Percentiles rank a stretch among this genome's conserved stretches.
Conservation (phyloP, 2,113 vertebrate species). For the Aramus guarauna region DNA sequence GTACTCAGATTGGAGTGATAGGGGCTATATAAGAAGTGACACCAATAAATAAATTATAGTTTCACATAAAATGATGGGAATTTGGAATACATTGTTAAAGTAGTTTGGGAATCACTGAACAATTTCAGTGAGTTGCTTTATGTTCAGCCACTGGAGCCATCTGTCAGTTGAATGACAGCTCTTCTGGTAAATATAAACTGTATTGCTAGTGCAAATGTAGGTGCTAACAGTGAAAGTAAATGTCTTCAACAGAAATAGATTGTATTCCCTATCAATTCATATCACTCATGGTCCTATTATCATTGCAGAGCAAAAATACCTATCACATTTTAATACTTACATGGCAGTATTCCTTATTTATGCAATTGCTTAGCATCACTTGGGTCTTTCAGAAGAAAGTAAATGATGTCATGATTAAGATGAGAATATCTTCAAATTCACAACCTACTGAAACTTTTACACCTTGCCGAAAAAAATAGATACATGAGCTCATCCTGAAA, state of each 20-base stretch:
- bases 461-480: neutral
- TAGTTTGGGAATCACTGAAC: neutral
- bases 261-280: neutral
- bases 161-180: neutral
- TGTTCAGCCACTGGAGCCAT: neutral
- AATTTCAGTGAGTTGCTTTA: neutral
- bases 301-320: neutral
- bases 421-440: neutral
- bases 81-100: conserved; percentile 1
- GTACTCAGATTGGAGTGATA: neutral
- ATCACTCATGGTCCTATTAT: neutral
- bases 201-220: neutral
- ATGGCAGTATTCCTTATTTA: neutral
- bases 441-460: neutral
- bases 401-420: neutral
- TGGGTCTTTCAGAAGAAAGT: neutral
- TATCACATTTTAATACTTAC: neutral
- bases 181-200: neutral
- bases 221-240: neutral
- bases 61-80: neutral
- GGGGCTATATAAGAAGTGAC: neutral
- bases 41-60: conserved; percentile 4
- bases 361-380: neutral
- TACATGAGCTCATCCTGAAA: neutral
- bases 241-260: neutral